Conservation (phyloP, 30 jellyfish, hydroid and myxozoan genomes). For the Aurelia aurita region DNA sequence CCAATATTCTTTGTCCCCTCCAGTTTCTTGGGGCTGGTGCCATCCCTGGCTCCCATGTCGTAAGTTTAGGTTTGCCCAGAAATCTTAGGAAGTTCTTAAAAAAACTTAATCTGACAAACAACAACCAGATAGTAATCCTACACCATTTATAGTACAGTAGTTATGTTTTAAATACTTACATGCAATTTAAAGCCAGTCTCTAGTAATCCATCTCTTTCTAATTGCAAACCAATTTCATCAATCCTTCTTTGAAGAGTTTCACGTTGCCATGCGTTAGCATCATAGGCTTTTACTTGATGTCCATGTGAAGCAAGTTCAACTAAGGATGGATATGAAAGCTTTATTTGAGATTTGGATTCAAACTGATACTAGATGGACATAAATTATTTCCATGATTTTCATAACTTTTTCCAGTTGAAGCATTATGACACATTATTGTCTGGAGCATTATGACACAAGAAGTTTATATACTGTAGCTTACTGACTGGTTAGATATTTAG, state of each 20-base stretch:
- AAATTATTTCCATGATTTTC: background rate
- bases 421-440: too few relatives aligned
- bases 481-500: background rate
- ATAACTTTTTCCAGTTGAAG: background rate
- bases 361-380: background rate
- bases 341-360: background rate
- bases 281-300: constrained; percentile 27
- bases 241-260: constrained; percentile 24
- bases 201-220: constrained; percentile 19
- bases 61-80: too few relatives aligned
- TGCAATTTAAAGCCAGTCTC: constrained; percentile 27
- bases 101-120: too few relatives aligned
- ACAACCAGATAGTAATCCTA: too few relatives aligned
- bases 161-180: background rate
- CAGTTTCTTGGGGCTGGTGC: too few relatives aligned
- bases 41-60: too few relatives aligned
- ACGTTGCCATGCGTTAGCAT: constrained; percentile 21
- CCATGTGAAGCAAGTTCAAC: constrained; percentile 41
- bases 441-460: background rate
- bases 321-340: background rate
- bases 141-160: background rate
- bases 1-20: background rate
- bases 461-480: background rate
- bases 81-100: too few relatives aligned
- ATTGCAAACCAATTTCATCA: background rate